Percentiles rank a stretch among this genome's conserved stretches.
Evolutionary conservation across 2,113 vertebrate genomes (phyloP).

Genomic region (Corynorhinus townsendii): DNA sequence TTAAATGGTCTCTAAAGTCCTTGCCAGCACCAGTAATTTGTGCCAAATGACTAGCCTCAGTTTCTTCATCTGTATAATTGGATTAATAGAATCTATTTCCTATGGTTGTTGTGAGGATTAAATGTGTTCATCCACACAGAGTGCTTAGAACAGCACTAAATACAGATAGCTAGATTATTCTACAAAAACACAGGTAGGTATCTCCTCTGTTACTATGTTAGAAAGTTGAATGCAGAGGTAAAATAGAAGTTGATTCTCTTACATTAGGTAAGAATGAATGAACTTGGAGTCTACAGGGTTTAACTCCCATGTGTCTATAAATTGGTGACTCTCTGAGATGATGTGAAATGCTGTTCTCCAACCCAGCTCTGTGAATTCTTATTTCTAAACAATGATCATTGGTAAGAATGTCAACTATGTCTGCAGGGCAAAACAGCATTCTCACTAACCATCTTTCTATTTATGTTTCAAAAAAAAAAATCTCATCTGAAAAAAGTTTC

Average conservation of each 20-base stretch:
- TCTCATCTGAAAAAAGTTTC: too few relatives aligned
- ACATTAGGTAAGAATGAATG: neutral
- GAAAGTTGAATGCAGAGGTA: neutral
- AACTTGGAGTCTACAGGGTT: neutral
- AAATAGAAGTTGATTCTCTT: conserved; percentile 2
- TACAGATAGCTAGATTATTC: neutral
- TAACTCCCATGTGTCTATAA: neutral
- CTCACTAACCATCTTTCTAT: neutral
- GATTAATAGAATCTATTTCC: neutral
- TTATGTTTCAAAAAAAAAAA: conserved; percentile 26
- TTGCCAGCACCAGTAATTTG: neutral
- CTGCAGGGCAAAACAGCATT: neutral
- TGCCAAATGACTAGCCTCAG: neutral
- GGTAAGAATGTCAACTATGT: neutral
- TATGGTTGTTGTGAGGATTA: neutral
- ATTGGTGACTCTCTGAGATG: neutral
- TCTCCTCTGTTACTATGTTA: neutral
- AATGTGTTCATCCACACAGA: neutral
- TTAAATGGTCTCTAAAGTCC: neutral
- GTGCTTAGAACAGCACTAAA: conserved; percentile 40
- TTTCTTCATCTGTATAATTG: conserved; percentile 28
- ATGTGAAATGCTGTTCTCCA: neutral
- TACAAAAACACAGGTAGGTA: neutral
- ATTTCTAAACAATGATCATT: neutral
- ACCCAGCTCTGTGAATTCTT: neutral